These are phyloP conservation scores for Nasonia vitripennis DNA, from an alignment of 1,140 invertebrate species.

Conservation along the genomic window DNA sequence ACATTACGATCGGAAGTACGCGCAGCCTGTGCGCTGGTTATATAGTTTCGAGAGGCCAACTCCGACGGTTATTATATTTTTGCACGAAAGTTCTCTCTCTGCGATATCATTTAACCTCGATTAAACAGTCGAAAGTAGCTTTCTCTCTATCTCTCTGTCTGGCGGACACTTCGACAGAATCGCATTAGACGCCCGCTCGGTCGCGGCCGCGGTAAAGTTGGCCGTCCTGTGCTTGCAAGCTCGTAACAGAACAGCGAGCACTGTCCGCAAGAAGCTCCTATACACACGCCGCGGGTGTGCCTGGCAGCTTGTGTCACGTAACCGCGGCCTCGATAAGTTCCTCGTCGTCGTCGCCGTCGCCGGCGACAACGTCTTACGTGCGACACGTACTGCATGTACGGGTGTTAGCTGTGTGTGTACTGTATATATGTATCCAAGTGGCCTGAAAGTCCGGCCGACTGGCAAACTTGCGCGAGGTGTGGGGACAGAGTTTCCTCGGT, in stretches of 20 bases:
- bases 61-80: too few relatives aligned
- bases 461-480: slow-evolving; percentile 13
- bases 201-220: background rate
- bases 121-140: background rate
- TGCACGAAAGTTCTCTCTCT: too few relatives aligned
- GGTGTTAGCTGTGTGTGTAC: background rate
- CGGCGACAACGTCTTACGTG: background rate
- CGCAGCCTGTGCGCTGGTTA: too few relatives aligned
- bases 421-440: background rate
- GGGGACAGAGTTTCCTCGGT: background rate
- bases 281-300: background rate
- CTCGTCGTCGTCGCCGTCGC: background rate
- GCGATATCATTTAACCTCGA: background rate
- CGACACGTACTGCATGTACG: background rate
- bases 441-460: slow-evolving; percentile 4
- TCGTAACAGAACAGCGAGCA: background rate
- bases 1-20: too few relatives aligned
- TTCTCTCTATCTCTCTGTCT: background rate
- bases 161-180: background rate
- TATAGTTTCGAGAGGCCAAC: too few relatives aligned
- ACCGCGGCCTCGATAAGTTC: slow-evolving; percentile 15
- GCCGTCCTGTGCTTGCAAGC: background rate
- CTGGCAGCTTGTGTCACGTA: slow-evolving; percentile 15
- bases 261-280: background rate
- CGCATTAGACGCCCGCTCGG: background rate